A percentile compares a stretch with the other conserved stretches of the same genome.
These are phyloP conservation scores for Glandiceps talaboti DNA, from an alignment of 53 echinoderm and acorn worm species.

Conservation along the genomic window DNA sequence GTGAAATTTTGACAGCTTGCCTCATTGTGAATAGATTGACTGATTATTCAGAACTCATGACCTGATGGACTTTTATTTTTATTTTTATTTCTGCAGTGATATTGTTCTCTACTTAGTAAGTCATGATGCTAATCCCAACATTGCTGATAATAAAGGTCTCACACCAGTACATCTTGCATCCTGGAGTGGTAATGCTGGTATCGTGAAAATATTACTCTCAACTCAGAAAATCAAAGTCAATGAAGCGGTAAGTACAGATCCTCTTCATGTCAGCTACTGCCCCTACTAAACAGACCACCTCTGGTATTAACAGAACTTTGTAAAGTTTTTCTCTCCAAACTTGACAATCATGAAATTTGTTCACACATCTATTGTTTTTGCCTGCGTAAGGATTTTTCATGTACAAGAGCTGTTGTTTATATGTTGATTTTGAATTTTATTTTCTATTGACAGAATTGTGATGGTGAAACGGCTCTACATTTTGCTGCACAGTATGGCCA, in stretches of 20 bases:
- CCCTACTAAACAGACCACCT: too few species aligned
- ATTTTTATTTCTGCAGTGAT: slow-evolving; percentile 27
- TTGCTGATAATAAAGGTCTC: slow-evolving; percentile 60
- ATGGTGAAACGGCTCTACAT: slow-evolving; percentile 71
- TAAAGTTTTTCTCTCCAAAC: too few species aligned
- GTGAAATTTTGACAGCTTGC: slow-evolving; percentile 9
- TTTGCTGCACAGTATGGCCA: slow-evolving; percentile 96
- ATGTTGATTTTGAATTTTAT: background rate
- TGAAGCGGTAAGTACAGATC: slow-evolving; percentile 12
- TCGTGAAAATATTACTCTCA: slow-evolving; percentile 50
- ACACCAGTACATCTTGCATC: slow-evolving; percentile 85
- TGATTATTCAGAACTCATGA: background rate
- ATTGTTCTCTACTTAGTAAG: slow-evolving; percentile 60
- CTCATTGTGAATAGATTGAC: background rate
- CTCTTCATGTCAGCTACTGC: background rate
- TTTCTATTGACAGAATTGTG: slow-evolving; percentile 43
- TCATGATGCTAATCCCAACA: slow-evolving; percentile 66
- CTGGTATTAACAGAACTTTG: too few species aligned
- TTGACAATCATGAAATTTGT: too few species aligned
- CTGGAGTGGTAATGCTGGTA: slow-evolving; percentile 70
- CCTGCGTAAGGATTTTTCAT: too few species aligned
- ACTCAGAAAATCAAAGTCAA: slow-evolving; percentile 12
- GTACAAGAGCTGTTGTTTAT: too few species aligned
- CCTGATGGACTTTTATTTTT: too few species aligned
- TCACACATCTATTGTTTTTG: too few species aligned